A percentile compares a stretch with the other conserved stretches of the same genome.
Evolutionary conservation across 2,797 vertebrate genomes (phyloP).

Genomic region (Cyclura pinguis): DNA sequence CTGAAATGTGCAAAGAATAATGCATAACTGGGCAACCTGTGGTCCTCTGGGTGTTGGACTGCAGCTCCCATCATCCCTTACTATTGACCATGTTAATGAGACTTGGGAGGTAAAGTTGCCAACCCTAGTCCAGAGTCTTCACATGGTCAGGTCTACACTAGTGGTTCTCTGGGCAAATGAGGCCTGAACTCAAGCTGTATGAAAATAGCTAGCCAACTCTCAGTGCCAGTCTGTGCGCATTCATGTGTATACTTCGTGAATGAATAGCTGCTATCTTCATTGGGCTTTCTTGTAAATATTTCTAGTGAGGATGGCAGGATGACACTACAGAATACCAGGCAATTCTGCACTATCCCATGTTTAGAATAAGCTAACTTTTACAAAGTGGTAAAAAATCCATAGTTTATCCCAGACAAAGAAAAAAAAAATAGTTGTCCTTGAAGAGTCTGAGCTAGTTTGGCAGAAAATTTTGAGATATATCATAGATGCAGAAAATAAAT

Average conservation of each 20-base stretch:
- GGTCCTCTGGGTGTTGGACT: no score
- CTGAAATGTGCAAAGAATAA: no score
- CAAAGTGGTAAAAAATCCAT: not conserved
- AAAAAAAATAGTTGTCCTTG: not conserved
- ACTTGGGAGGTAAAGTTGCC: no score
- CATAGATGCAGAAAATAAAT: not conserved
- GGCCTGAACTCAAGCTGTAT: not conserved
- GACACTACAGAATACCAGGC: not conserved
- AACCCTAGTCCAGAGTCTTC: no score
- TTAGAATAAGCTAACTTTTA: not conserved
- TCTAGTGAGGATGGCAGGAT: not conserved
- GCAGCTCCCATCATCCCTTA: no score
- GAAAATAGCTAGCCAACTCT: not conserved
- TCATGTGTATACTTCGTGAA: not conserved
- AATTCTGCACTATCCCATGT: not conserved
- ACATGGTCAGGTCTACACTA: not conserved
- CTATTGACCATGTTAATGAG: no score
- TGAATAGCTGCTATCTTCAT: not conserved
- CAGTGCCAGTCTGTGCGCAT: not conserved
- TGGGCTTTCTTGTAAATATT: not conserved
- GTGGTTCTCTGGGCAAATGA: not conserved
- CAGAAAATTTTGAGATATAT: not conserved
- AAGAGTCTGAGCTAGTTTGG: not conserved
- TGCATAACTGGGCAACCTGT: no score
- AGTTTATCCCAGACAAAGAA: no score